Percentiles rank a stretch among this genome's conserved stretches.
Conservation (phyloP, 2,888 invertebrate species). For the Tenodera sinensis region DNA sequence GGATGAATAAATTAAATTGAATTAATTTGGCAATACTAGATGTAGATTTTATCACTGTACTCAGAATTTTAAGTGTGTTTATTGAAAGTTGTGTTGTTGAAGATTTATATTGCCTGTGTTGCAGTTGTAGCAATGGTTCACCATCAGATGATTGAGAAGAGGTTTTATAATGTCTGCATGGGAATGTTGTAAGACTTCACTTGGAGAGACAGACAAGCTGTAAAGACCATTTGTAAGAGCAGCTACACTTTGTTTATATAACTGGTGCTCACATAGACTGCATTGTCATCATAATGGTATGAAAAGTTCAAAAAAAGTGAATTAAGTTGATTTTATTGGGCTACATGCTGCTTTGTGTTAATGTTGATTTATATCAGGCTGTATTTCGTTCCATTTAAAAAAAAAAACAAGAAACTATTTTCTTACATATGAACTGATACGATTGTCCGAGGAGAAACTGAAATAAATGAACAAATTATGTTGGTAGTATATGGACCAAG, state of each 20-base stretch:
- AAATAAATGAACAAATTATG: not conserved
- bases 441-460: not conserved
- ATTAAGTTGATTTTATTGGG: not conserved
- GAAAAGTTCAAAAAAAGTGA: not conserved
- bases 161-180: not conserved
- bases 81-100: no score
- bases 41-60: no score
- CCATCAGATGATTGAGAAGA: not conserved
- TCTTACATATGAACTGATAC: not conserved
- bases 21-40: no score
- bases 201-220: not conserved
- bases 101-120: not conserved
- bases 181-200: not conserved
- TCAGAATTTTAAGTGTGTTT: no score
- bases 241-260: not conserved
- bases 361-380: not conserved
- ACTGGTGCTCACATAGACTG: not conserved
- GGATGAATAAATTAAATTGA: no score
- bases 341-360: not conserved
- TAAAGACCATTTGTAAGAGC: not conserved
- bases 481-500: not conserved
- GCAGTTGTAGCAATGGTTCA: not conserved
- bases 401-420: not conserved
- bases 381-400: not conserved
- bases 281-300: not conserved